phyloP scores from a whole-genome alignment of 2,888 invertebrate species.

The Troides helena region DNA sequence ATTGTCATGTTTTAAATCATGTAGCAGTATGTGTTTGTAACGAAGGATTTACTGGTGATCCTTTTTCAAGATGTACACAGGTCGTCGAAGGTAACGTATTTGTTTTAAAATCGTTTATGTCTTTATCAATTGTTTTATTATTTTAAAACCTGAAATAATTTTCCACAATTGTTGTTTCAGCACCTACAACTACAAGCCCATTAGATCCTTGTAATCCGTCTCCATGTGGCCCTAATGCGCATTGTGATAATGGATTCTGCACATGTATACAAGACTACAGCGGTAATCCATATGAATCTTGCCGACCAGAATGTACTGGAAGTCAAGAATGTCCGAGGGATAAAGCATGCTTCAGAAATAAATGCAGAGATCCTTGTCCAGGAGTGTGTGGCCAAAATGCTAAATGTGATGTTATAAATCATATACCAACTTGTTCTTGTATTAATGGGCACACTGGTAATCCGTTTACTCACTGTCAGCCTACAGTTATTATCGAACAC shows the following conservation, averaged over 20 bases:
- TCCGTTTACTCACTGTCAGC: conserved; percentile 82
- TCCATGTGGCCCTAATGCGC: conserved; percentile 86
- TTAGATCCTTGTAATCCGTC: conserved; percentile 84
- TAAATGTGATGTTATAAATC: conserved; percentile 86
- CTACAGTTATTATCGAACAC: conserved; percentile 49
- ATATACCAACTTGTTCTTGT: conserved; percentile 86
- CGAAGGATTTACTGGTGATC: conserved; percentile 89
- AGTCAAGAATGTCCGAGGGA: conserved; percentile 86
- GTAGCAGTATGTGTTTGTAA: conserved; percentile 90
- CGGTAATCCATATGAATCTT: conserved; percentile 86
- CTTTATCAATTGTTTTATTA: no score
- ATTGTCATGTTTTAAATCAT: conserved; percentile 89
- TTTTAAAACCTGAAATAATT: background rate
- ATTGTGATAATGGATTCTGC: conserved; percentile 85
- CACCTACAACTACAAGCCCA: conserved; percentile 60
- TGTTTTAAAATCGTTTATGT: background rate
- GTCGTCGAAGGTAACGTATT: conserved; percentile 72
- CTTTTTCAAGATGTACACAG: conserved; percentile 85
- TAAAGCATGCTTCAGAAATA: conserved; percentile 86
- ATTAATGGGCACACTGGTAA: conserved; percentile 85
- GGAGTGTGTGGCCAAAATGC: conserved; percentile 87
- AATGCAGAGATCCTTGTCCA: conserved; percentile 87
- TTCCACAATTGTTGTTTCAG: conserved; percentile 43
- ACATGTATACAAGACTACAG: conserved; percentile 84
- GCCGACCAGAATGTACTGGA: conserved; percentile 86